Percentiles rank a stretch among this genome's conserved stretches.
Conservation (phyloP, 1,140 invertebrate genomes). For the Protaetia brevitarsis region DNA sequence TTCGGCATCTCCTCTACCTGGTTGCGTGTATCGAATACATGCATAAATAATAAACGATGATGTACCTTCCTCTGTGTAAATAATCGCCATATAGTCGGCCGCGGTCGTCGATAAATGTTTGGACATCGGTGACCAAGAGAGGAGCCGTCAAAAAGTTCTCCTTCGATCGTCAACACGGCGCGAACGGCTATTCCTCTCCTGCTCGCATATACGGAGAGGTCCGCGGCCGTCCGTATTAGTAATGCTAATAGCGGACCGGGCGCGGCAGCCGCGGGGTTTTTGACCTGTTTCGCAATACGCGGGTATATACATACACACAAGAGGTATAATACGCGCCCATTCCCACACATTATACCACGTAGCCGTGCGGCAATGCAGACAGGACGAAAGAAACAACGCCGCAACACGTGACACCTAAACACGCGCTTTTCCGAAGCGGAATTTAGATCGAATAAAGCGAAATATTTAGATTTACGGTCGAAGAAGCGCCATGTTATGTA, state of each 20-base stretch:
- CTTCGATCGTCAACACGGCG: background rate
- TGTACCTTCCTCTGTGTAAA: too few species aligned
- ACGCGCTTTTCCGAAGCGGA: too few species aligned
- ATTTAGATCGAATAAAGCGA: too few species aligned
- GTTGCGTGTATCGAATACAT: background rate
- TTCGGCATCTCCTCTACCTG: too few species aligned
- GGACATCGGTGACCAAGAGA: background rate
- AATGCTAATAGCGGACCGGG: constrained; percentile 15
- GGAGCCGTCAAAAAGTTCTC: too few species aligned
- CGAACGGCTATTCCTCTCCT: too few species aligned
- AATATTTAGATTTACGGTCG: too few species aligned
- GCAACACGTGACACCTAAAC: background rate
- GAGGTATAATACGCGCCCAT: constrained; percentile 14
- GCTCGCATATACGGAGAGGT: too few species aligned
- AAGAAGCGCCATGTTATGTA: too few species aligned
- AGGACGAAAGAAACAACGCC: background rate
- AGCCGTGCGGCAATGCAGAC: background rate
- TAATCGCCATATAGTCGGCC: too few species aligned
- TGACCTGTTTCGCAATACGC: constrained; percentile 10
- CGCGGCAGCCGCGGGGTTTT: constrained; percentile 10
- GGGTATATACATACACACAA: too few species aligned
- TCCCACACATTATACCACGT: constrained; percentile 13
- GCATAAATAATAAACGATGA: background rate
- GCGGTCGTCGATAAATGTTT: background rate
- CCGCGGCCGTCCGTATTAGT: constrained; percentile 1